Conservation (phyloP, 2,797 vertebrate species). For the Pseudochaenichthys georgianus region DNA sequence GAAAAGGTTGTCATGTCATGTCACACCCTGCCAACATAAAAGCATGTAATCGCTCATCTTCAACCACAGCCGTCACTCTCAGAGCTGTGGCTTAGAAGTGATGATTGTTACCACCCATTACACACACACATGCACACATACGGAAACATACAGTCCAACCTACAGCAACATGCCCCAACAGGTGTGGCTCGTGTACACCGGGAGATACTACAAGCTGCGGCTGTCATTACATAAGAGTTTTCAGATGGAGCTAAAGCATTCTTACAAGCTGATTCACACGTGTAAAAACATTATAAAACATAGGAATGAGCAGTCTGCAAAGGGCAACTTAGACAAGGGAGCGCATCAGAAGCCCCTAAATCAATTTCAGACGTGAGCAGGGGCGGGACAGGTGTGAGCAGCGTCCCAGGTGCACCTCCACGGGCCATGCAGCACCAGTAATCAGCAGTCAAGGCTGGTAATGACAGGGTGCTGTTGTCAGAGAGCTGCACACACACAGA, state of each 20-base stretch:
- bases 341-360: slow-evolving; percentile 52
- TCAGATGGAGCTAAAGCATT: slow-evolving; percentile 57
- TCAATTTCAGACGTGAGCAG: slow-evolving; percentile 52
- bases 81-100: slow-evolving; percentile 34
- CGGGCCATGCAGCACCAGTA: slow-evolving; percentile 73
- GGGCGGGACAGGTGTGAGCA: slow-evolving; percentile 77
- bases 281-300: slow-evolving; percentile 70
- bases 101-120: slow-evolving; percentile 55
- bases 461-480: slow-evolving; percentile 76
- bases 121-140: slow-evolving; percentile 20
- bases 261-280: slow-evolving; percentile 75
- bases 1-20: slow-evolving; percentile 23
- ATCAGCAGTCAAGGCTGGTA: slow-evolving; percentile 69
- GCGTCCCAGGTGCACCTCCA: slow-evolving; percentile 79
- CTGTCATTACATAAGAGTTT: slow-evolving; percentile 70
- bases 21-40: slow-evolving; percentile 40
- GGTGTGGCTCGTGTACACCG: slow-evolving; percentile 37
- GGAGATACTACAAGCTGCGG: slow-evolving; percentile 52
- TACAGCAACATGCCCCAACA: slow-evolving; percentile 48
- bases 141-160: slow-evolving; percentile 24
- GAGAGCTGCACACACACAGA: slow-evolving; percentile 47
- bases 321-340: slow-evolving; percentile 25
- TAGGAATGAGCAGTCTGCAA: slow-evolving; percentile 56
- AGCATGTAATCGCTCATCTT: slow-evolving; percentile 47
- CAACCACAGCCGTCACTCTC: slow-evolving; percentile 46